Conservation (phyloP, 2,113 vertebrate species). For the Ondatra zibethicus region DNA sequence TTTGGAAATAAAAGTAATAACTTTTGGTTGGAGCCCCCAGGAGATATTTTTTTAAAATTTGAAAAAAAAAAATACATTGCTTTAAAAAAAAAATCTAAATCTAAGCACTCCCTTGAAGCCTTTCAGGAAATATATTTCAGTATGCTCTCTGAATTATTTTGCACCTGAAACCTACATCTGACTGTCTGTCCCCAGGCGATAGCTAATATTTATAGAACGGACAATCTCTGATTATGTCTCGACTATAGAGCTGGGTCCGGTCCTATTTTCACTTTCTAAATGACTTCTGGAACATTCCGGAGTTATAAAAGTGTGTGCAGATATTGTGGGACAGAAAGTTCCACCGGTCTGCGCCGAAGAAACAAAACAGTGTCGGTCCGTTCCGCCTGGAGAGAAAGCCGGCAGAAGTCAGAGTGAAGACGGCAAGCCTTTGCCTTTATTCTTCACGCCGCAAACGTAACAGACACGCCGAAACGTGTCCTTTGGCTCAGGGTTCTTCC, state of each 20-base stretch:
- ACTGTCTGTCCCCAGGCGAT: conserved; percentile 44
- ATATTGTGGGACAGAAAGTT: conserved; percentile 28
- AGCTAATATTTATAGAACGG: conserved; percentile 39
- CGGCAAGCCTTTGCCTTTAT: conserved; percentile 30
- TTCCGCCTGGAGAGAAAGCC: background rate
- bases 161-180: conserved; percentile 35
- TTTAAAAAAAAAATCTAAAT: conserved; percentile 49
- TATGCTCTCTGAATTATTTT: conserved; percentile 49
- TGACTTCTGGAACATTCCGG: background rate
- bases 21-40: conserved; percentile 71
- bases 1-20: conserved; percentile 78
- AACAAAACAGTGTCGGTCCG: background rate
- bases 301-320: background rate
- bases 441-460: conserved; percentile 48
- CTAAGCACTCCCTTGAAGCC: conserved; percentile 28
- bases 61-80: background rate
- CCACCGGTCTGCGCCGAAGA: background rate
- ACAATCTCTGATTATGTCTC: conserved; percentile 18
- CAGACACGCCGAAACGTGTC: conserved; percentile 56
- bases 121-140: conserved; percentile 60
- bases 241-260: background rate
- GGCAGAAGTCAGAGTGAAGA: conserved; percentile 14
- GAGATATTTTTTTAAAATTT: conserved; percentile 61
- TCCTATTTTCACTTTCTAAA: conserved; percentile 36
- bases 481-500: conserved; percentile 80